phyloP scores from a whole-genome alignment of 1,140 invertebrate genomes.

The Heliconius nattereri region DNA sequence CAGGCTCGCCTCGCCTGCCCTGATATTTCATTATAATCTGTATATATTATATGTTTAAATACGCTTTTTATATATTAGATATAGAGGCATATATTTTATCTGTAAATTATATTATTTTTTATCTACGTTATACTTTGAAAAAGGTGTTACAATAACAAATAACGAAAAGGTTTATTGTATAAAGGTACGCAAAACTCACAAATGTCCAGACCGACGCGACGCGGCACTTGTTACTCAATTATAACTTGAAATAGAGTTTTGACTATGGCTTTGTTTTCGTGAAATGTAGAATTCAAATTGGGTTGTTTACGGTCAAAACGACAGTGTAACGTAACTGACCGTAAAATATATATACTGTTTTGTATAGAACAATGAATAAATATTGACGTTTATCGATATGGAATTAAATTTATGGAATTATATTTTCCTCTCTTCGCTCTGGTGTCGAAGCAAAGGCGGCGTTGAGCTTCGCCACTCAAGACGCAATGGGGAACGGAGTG shows the following conservation, averaged over 20 bases:
- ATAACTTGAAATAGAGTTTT: slow-evolving; percentile 52
- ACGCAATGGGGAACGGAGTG: too few relatives aligned
- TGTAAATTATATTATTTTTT: too few relatives aligned
- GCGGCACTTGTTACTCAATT: slow-evolving; percentile 48
- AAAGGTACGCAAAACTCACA: slow-evolving; percentile 33
- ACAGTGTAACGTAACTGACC: slow-evolving; percentile 21
- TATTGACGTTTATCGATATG: neutral
- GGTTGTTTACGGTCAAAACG: slow-evolving; percentile 22
- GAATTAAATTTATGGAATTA: too few relatives aligned
- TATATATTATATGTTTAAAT: too few relatives aligned
- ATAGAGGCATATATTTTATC: too few relatives aligned
- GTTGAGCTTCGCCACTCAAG: too few relatives aligned
- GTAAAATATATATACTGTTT: neutral
- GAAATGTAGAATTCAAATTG: slow-evolving; percentile 24
- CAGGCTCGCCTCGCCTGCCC: too few relatives aligned
- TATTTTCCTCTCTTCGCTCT: too few relatives aligned
- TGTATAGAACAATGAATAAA: neutral
- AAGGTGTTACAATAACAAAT: slow-evolving; percentile 16
- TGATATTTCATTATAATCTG: too few relatives aligned
- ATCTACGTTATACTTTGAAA: neutral
- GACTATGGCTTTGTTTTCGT: slow-evolving; percentile 20
- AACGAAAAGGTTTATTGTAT: slow-evolving; percentile 28
- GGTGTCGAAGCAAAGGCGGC: too few relatives aligned
- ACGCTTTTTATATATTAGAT: too few relatives aligned
- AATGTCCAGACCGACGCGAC: slow-evolving; percentile 39